Evolutionary conservation across 2,797 vertebrate species (phyloP), one percentile per base, ranked within the genome.

Genomic region (Salmo trutta): DNA sequence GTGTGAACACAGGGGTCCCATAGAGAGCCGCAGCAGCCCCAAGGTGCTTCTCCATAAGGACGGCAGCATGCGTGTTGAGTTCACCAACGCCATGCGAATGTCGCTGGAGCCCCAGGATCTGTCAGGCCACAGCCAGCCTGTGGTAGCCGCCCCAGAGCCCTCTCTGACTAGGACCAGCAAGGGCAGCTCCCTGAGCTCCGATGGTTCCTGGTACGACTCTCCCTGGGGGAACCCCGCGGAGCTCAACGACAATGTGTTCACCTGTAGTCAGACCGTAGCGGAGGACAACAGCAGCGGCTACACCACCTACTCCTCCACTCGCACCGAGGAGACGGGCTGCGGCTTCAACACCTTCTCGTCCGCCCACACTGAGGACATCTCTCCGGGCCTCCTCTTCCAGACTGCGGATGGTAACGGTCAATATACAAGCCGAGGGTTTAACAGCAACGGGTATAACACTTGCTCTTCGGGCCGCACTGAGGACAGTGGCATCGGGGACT

Each of bases 191-290:
- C 91, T 98, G 47, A 98, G 97, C 88, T 99, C 97, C 0, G 96
- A 98, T 74, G 94, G 95, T 14, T 99, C 97, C 21, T 98, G 96
- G 97, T 98, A 97, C 79, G 97, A 98, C 87, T 96, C 95, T 0
- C 97, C 97, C 0, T 98, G 96, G 97, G 96, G 96, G 36, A 89
- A 88, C 14, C 83, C 75, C 1, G 90, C 90, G 1, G 96, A 97
- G 83, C 88, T 93, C 68, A 89, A 83, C 1, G 96, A 97, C 74
- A 93, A 90, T 5, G 89, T 93, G 0, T 95, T 95, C 70, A 76
- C 92, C 51, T 92, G 90, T 1, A 88, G 92, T 51, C 91, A 92
- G 82, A 91, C 90, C 2, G 91, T 85, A 21, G 17, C 8, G 8
- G 21, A 21, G 0, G 95, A 95, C 71, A 85, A 93, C 79, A 91